These are phyloP conservation scores for Macropis europaea DNA, from an alignment of 2,888 invertebrate species.

Conservation along the genomic window DNA sequence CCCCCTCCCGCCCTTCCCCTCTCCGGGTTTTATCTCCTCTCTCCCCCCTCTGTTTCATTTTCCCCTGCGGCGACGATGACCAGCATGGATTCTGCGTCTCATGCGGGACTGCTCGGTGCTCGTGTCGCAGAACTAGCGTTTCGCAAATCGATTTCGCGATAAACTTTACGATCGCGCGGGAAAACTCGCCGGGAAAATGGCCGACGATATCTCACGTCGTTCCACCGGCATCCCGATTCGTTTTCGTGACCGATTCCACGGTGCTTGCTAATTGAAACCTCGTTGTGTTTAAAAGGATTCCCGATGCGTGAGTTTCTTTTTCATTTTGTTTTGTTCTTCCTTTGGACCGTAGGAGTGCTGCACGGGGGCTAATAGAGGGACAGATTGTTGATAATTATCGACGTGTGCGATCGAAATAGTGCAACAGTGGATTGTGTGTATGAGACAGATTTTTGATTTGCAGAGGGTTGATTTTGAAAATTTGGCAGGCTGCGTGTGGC, in stretches of 20 bases:
- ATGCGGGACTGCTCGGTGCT: not conserved
- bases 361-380: too few species aligned
- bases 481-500: too few species aligned
- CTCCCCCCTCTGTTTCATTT: conserved; percentile 6
- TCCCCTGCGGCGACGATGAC: conserved; percentile 23
- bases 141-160: conserved; percentile 65
- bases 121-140: conserved; percentile 44
- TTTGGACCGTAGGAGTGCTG: too few species aligned
- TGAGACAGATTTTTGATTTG: too few species aligned
- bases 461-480: too few species aligned
- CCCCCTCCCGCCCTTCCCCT: conserved; percentile 7
- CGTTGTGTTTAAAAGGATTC: too few species aligned
- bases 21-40: conserved; percentile 7
- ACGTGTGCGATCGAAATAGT: too few species aligned
- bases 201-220: conserved; percentile 24
- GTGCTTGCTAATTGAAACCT: too few species aligned
- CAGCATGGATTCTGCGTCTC: conserved; percentile 23
- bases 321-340: too few species aligned
- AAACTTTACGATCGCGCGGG: conserved; percentile 43
- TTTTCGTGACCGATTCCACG: not conserved
- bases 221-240: conserved; percentile 14
- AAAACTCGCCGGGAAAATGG: conserved; percentile 32
- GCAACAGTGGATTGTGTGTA: too few species aligned
- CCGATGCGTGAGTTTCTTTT: too few species aligned
- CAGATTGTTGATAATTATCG: too few species aligned